Evolutionary conservation across 2,888 invertebrate genomes (phyloP), one percentile per base, ranked within the genome.

Genomic region (Pristionchus fissidentatus): DNA sequence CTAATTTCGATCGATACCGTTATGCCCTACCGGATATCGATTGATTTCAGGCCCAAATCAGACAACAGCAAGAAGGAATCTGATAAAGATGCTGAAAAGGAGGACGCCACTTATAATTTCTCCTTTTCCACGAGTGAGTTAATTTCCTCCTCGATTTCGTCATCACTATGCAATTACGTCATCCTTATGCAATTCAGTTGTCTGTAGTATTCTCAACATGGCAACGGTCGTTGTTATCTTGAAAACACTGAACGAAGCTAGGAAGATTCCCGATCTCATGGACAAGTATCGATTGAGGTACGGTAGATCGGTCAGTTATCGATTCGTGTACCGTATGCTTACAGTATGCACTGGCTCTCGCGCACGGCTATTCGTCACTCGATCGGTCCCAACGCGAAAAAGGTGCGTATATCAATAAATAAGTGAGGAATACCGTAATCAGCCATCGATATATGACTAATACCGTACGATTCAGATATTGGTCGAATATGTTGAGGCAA

Each of bases 291-390:
- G 75, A 77, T 77, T 77, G 75, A 77, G 75, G 75, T 77, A 29
- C 10, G 49, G 19, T 15, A 10, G 49, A 49, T 10, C 49, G 32
- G 22, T 77, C 75, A 77, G 4, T 8, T 26, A 41, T 26, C 41
- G 41, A 46, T 52, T 32, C 32, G 32, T n/a, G 3, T 49, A 49
- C 49, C 46, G 75, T 49, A 77, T 32, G 19, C 75, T 19, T 77
- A 49, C 75, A 77, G 75, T 77, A 77, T 77, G 75, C 75, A 77
- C 49, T 77, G 75, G 75, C 75, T 77, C 19, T 77, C 75, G 49
- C 75, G 75, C 75, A 49, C 75, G 49, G 49, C 49, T 32, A 77
- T 77, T 35, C 75, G 75, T 26, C 49, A 49, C 75, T 46, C 75
- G 46, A 77, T 77, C 15, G 75, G 75, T 77, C 75, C 75, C 75